Evolutionary conservation across 2,888 invertebrate genomes (phyloP).

Genomic region (Unio pictorum): DNA sequence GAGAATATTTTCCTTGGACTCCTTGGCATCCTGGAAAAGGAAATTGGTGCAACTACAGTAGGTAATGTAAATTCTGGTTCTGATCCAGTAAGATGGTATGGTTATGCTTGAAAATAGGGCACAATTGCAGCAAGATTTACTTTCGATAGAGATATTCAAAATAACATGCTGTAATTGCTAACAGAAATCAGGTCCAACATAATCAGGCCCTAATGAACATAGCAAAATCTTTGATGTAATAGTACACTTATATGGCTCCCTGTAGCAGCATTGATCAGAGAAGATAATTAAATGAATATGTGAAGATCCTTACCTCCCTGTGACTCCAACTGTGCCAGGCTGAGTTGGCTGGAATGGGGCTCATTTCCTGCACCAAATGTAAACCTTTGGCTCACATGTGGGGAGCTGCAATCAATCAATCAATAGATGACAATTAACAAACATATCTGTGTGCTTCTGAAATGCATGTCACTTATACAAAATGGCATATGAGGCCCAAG

Average conservation of each 20-base stretch:
- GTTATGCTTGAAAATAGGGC: too few relatives aligned
- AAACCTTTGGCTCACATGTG: constrained; percentile 77
- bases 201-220: not conserved
- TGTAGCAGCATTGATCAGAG: too few relatives aligned
- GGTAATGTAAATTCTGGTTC: too few relatives aligned
- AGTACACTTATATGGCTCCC: not conserved
- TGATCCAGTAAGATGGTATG: too few relatives aligned
- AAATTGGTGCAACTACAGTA: too few relatives aligned
- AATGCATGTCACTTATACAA: too few relatives aligned
- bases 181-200: not conserved
- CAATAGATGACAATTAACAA: not conserved
- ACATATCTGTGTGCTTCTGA: not conserved
- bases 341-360: constrained; percentile 69
- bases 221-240: not conserved
- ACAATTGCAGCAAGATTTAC: too few relatives aligned
- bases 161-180: not conserved
- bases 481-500: not conserved
- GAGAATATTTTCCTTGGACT: too few relatives aligned
- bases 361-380: constrained; percentile 65
- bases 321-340: constrained; percentile 74
- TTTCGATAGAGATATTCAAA: too few relatives aligned
- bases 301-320: constrained; percentile 73
- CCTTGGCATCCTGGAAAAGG: too few relatives aligned
- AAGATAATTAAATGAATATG: too few relatives aligned
- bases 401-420: constrained; percentile 78